Evolutionary conservation across 64 coral and sea anemone genomes (phyloP).

Genomic region (Montipora efflorescens): DNA sequence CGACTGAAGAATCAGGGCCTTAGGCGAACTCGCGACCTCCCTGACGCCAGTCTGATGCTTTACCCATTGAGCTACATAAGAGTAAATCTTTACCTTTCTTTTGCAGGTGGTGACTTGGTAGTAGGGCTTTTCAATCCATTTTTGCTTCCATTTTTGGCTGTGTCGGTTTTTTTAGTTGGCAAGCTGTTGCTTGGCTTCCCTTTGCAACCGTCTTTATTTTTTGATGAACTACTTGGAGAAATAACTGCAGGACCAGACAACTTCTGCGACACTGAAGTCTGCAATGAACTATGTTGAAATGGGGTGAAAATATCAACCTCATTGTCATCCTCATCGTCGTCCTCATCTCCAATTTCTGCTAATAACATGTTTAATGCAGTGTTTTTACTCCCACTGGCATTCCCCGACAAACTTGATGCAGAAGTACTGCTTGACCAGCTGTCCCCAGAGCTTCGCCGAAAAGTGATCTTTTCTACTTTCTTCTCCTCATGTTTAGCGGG

Average conservation of each 20-base stretch:
- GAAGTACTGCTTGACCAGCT: constrained; percentile 83
- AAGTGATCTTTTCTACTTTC: constrained; percentile 89
- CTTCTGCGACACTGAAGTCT: constrained; percentile 17
- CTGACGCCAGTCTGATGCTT: too few species aligned
- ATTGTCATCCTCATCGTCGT: constrained; percentile 88
- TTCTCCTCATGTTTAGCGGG: constrained; percentile 69
- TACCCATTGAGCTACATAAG: background rate
- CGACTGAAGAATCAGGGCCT: too few species aligned
- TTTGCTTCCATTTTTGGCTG: background rate
- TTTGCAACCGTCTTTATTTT: constrained; percentile 21
- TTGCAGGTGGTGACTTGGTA: background rate
- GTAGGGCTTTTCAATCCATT: constrained; percentile 48
- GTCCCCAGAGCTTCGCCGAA: constrained; percentile 86
- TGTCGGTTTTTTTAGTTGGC: constrained; percentile 8
- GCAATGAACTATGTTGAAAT: constrained; percentile 65
- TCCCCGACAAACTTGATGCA: constrained; percentile 69
- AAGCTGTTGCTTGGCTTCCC: background rate
- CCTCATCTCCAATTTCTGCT: constrained; percentile 85
- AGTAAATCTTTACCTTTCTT: constrained; percentile 27
- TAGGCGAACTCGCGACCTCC: too few species aligned
- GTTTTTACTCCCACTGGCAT: constrained; percentile 62
- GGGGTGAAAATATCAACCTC: constrained; percentile 80
- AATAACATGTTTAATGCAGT: constrained; percentile 86
- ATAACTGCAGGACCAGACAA: background rate
- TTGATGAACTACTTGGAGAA: background rate